A percentile compares a stretch with the other conserved stretches of the same genome.
These are phyloP conservation scores for Telmatherina bonti DNA, from an alignment of 2,797 vertebrate genomes.

Conservation along the genomic window DNA sequence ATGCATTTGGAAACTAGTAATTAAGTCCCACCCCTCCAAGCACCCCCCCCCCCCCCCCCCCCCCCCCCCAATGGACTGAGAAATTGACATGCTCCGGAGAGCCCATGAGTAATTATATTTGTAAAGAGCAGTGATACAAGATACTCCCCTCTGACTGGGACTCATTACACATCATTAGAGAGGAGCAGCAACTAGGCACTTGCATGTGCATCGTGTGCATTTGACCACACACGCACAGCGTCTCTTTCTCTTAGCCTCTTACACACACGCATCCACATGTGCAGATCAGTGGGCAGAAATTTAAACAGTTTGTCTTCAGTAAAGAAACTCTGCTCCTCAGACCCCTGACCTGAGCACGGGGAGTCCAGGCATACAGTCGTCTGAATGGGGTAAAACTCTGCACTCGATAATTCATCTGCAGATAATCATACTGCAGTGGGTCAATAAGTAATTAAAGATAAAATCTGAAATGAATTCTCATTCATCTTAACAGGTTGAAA, in stretches of 20 bases:
- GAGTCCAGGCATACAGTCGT: slow-evolving; percentile 26
- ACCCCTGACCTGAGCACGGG: slow-evolving; percentile 43
- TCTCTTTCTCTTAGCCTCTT: slow-evolving; percentile 5
- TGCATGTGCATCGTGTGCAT: slow-evolving; percentile 17
- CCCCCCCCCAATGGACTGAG: slow-evolving; percentile 71
- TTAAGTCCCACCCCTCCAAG: slow-evolving; percentile 66
- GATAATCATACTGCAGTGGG: slow-evolving; percentile 48
- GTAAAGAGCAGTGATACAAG: slow-evolving; percentile 88
- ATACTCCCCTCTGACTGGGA: slow-evolving; percentile 84
- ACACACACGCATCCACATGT: slow-evolving; percentile 30
- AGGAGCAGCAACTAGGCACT: slow-evolving; percentile 64
- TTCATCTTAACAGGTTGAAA: slow-evolving; percentile 79
- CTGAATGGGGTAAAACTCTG: slow-evolving; percentile 16
- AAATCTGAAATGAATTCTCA: slow-evolving; percentile 78
- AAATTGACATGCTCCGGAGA: slow-evolving; percentile 86
- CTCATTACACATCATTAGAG: slow-evolving; percentile 87
- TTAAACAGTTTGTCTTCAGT: slow-evolving; percentile 65
- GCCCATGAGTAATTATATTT: slow-evolving; percentile 88
- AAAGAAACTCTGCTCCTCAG: slow-evolving; percentile 67
- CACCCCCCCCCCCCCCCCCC: slow-evolving; percentile 43
- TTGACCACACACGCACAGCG: slow-evolving; percentile 9
- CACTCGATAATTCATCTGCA: slow-evolving; percentile 41
- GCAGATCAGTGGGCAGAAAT: slow-evolving; percentile 66
- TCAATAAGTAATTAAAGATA: slow-evolving; percentile 81
- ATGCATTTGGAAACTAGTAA: slow-evolving; percentile 85